Conservation (phyloP, 2,113 vertebrate species). For the Nematolebias whitei region DNA sequence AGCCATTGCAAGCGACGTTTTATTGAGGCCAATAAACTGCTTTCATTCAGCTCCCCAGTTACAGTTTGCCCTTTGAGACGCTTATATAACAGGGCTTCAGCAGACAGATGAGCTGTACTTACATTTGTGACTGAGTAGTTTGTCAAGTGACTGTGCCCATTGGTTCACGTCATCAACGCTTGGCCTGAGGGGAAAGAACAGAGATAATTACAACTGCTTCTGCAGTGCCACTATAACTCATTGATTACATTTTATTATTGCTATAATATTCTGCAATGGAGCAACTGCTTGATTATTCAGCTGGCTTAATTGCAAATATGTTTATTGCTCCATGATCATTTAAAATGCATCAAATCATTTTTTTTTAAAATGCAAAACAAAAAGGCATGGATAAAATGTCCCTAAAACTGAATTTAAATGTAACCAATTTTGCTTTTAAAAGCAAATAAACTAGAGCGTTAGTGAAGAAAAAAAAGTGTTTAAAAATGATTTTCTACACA, state of each 20-base stretch:
- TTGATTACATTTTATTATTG: background rate
- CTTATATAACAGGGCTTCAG: conserved; percentile 9
- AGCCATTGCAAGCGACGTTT: conserved; percentile 25
- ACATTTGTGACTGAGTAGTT: conserved; percentile 90
- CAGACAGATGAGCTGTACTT: conserved; percentile 63
- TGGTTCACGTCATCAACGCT: conserved; percentile 86
- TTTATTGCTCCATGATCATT: background rate
- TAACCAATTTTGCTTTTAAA: no score
- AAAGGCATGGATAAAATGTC: no score
- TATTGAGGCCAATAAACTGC: conserved; percentile 33
- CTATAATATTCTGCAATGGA: background rate
- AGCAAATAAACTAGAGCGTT: no score
- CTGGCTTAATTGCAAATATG: background rate
- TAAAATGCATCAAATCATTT: background rate
- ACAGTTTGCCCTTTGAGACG: conserved; percentile 39
- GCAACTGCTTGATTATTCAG: background rate
- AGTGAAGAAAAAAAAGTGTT: no score
- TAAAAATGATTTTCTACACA: background rate
- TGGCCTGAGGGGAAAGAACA: conserved; percentile 75
- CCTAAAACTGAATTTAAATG: no score
- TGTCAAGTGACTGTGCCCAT: conserved; percentile 91
- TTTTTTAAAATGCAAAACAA: no score
- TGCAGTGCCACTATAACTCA: background rate
- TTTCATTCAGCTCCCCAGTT: conserved; percentile 1
- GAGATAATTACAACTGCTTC: background rate